phyloP scores from a whole-genome alignment of 1,140 invertebrate genomes.

The Pachyrhynchus sulphureomaculatus region DNA sequence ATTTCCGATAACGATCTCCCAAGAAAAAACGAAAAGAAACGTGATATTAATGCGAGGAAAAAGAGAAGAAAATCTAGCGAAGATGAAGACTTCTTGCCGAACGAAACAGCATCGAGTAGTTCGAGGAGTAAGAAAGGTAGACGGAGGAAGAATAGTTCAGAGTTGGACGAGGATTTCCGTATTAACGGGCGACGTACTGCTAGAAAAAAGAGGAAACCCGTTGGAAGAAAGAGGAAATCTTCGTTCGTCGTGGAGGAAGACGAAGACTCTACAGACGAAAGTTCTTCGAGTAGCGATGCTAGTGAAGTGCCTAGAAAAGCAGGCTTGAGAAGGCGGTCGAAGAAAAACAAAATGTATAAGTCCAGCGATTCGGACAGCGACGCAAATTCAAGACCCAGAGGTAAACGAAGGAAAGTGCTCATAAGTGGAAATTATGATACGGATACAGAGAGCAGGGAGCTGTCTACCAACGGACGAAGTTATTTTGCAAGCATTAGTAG shows the following conservation, averaged over 20 bases:
- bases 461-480: constrained; percentile 40
- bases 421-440: constrained; percentile 34
- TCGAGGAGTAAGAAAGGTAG: neutral
- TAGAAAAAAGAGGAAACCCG: too few species aligned
- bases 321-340: constrained; percentile 2
- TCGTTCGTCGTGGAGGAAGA: too few species aligned
- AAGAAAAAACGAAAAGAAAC: neutral
- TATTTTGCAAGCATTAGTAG: constrained; percentile 72
- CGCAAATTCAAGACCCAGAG: constrained; percentile 6
- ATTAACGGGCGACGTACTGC: too few species aligned
- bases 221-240: too few species aligned
- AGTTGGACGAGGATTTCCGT: neutral
- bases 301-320: constrained; percentile 1
- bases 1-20: neutral
- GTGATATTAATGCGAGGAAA: neutral
- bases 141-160: constrained; percentile 3
- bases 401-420: constrained; percentile 51
- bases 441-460: neutral
- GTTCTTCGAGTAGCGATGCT: neutral
- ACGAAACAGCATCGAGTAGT: neutral
- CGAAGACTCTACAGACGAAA: neutral
- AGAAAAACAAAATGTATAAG: neutral
- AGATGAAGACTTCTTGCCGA: neutral
- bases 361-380: constrained; percentile 19
- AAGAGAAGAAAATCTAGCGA: neutral